Conservation (phyloP, 1,140 invertebrate species). For the Pollicipes pollicipes region DNA sequence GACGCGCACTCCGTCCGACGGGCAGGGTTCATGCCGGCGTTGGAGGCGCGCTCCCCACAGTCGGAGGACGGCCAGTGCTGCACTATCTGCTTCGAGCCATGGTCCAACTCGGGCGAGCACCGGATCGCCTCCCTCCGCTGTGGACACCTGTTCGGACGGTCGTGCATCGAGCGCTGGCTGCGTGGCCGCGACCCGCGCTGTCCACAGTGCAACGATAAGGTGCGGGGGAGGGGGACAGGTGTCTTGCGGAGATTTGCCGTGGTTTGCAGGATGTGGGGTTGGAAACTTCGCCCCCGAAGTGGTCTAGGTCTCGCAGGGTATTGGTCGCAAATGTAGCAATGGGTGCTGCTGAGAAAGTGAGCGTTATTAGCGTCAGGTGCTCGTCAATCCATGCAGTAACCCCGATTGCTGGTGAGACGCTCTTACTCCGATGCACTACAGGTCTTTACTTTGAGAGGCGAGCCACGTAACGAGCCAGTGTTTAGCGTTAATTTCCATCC, state of each 20-base stretch:
- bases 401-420: too few species aligned
- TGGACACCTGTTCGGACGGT: conserved; percentile 74
- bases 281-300: too few species aligned
- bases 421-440: too few species aligned
- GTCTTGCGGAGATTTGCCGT: too few species aligned
- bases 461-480: too few species aligned
- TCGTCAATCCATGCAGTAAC: too few species aligned
- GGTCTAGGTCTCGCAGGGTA: too few species aligned
- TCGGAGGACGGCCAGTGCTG: conserved; percentile 47
- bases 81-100: conserved; percentile 68
- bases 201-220: conserved; percentile 67
- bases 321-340: too few species aligned
- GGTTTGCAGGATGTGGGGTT: too few species aligned
- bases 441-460: too few species aligned
- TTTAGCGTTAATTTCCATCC: too few species aligned
- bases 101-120: conserved; percentile 70
- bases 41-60: conserved; percentile 15
- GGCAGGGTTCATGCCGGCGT: not conserved
- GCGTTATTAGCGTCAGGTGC: too few species aligned
- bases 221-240: not conserved
- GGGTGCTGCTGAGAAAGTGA: not conserved
- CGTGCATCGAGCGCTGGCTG: conserved; percentile 68
- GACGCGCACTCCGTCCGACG: not conserved
- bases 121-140: conserved; percentile 62
- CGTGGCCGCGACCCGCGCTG: conserved; percentile 31